Conservation (phyloP, 2,888 invertebrate species). For the Spilarctia lutea region DNA sequence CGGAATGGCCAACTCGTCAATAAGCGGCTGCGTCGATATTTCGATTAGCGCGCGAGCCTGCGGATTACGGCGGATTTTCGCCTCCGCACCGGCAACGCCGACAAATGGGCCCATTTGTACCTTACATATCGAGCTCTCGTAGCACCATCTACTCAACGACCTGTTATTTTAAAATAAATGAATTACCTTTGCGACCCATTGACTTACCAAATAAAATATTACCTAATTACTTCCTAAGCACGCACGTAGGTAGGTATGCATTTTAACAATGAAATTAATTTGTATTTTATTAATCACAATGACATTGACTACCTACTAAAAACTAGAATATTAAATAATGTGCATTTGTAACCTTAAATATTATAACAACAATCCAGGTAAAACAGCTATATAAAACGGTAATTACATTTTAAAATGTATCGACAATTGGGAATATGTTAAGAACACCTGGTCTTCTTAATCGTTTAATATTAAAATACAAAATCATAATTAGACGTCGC, state of each 20-base stretch:
- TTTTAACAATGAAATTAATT: not conserved
- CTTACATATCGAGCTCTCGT: constrained; percentile 64
- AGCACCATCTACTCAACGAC: constrained; percentile 35
- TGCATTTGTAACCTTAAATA: constrained; percentile 26
- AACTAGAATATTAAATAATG: not conserved
- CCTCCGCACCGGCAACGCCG: constrained; percentile 69
- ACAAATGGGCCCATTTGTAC: constrained; percentile 85
- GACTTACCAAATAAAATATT: constrained; percentile 24
- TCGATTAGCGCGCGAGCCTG: constrained; percentile 81
- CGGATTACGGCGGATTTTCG: constrained; percentile 84
- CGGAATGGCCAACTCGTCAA: constrained; percentile 62
- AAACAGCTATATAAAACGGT: not conserved
- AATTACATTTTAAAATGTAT: not conserved
- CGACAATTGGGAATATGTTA: not conserved
- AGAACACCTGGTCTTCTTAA: constrained; percentile 23
- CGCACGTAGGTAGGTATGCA: not conserved
- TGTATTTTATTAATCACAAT: no score
- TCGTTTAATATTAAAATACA: not conserved
- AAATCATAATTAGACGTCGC: not conserved
- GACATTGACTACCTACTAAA: no score
- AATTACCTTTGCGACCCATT: constrained; percentile 18
- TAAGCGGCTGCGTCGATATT: constrained; percentile 80
- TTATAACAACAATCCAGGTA: not conserved
- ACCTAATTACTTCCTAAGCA: constrained; percentile 17
- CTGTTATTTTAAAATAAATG: constrained; percentile 1